phyloP scores from a whole-genome alignment of 2,888 invertebrate genomes.

The Diadegma fenestrale region DNA sequence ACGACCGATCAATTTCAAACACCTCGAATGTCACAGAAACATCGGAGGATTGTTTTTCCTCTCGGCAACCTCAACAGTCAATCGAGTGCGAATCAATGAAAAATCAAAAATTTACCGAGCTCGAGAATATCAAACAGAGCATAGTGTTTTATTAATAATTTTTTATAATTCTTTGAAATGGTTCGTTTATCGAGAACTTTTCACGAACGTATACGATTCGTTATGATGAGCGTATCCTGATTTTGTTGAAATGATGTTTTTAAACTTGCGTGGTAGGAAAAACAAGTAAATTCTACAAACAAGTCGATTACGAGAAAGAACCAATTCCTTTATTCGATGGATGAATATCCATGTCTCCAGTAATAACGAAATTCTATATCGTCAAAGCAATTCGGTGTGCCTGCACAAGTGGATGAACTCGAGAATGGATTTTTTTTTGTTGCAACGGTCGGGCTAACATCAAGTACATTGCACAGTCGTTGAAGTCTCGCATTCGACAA shows the following conservation, averaged over 20 bases:
- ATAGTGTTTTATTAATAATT: no score
- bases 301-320: background rate
- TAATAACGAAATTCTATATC: background rate
- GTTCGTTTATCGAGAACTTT: background rate
- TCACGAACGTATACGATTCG: background rate
- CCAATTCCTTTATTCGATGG: background rate
- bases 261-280: background rate
- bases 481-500: conserved; percentile 15
- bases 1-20: conserved; percentile 49
- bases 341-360: background rate
- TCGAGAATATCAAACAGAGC: background rate
- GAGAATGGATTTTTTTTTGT: background rate
- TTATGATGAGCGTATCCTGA: background rate
- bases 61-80: background rate
- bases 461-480: conserved; percentile 20
- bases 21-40: background rate
- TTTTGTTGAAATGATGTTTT: background rate
- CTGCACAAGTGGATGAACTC: conserved; percentile 17
- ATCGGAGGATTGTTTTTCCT: background rate
- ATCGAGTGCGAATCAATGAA: conserved; percentile 3
- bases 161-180: background rate
- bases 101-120: background rate
- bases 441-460: background rate
- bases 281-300: background rate
- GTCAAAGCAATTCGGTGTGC: background rate